These are phyloP conservation scores for Sylvilagus floridanus DNA, from an alignment of 2,797 vertebrate genomes.

Conservation along the genomic window DNA sequence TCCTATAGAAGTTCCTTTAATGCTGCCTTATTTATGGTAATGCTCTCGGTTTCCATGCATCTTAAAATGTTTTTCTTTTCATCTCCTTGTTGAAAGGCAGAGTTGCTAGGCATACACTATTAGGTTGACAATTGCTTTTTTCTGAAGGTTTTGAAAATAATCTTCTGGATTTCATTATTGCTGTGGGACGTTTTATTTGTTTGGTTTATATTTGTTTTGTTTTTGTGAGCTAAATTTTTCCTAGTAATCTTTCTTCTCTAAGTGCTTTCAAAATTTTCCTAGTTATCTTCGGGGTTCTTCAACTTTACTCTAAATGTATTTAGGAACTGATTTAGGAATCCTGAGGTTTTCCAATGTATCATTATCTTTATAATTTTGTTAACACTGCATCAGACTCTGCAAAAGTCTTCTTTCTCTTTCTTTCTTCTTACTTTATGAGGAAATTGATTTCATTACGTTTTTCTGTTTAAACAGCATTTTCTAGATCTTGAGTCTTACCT, in stretches of 20 bases:
- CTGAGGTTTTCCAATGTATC: not conserved
- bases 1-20: not conserved
- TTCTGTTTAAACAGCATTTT: slow-evolving; percentile 12
- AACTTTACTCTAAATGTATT: not conserved
- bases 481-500: slow-evolving; percentile 26
- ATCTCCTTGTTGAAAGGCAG: not conserved
- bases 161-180: not conserved
- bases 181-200: not conserved
- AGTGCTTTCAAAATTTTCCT: not conserved
- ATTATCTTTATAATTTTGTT: slow-evolving; percentile 44
- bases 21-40: not conserved
- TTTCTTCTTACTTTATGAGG: slow-evolving; percentile 5
- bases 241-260: not conserved
- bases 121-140: not conserved
- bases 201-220: not conserved
- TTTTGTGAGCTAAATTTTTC: not conserved
- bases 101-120: not conserved
- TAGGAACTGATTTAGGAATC: not conserved
- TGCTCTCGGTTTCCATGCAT: not conserved
- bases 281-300: not conserved
- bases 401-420: not conserved
- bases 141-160: slow-evolving; percentile 10
- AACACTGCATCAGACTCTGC: not conserved
- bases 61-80: not conserved
- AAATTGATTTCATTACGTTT: not conserved